phyloP scores from a whole-genome alignment of 2,113 vertebrate species.

The Tragelaphus strepsiceros region DNA sequence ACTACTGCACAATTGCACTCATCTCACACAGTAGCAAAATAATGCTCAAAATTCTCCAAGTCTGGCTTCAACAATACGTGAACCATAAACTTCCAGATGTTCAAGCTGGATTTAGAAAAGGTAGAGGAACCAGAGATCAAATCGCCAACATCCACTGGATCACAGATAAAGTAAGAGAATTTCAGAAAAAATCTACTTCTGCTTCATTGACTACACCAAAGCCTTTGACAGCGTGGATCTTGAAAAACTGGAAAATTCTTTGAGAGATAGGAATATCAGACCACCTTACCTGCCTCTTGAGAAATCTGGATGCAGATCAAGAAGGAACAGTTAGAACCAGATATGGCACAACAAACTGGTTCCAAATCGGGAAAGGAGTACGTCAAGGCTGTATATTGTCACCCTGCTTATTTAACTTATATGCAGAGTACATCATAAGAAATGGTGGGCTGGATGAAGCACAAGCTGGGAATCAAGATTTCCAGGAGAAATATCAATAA shows the following conservation, averaged over 20 bases:
- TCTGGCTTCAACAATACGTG: not conserved
- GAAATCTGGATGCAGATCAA: not conserved
- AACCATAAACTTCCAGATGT: not conserved
- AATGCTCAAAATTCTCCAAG: not conserved
- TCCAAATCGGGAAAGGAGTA: not conserved
- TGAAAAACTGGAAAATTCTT: no score
- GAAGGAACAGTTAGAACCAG: not conserved
- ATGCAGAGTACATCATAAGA: not conserved
- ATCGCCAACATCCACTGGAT: not conserved
- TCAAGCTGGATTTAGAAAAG: not conserved
- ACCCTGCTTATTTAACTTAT: not conserved
- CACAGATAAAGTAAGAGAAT: not conserved
- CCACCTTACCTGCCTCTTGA: not conserved
- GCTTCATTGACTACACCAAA: not conserved
- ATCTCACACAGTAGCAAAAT: no score
- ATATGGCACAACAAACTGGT: not conserved
- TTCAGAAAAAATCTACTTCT: not conserved
- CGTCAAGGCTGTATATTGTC: not conserved
- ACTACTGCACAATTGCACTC: no score
- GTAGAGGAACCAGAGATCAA: not conserved
- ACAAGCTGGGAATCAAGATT: not conserved
- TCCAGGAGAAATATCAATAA: not conserved
- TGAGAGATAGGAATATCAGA: not conserved
- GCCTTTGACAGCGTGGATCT: no score
- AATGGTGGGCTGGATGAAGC: no score